A percentile compares a stretch with the other conserved stretches of the same genome.
These are phyloP conservation scores for Hoplias malabaricus DNA, from an alignment of 2,113 vertebrate genomes.

Conservation along the genomic window DNA sequence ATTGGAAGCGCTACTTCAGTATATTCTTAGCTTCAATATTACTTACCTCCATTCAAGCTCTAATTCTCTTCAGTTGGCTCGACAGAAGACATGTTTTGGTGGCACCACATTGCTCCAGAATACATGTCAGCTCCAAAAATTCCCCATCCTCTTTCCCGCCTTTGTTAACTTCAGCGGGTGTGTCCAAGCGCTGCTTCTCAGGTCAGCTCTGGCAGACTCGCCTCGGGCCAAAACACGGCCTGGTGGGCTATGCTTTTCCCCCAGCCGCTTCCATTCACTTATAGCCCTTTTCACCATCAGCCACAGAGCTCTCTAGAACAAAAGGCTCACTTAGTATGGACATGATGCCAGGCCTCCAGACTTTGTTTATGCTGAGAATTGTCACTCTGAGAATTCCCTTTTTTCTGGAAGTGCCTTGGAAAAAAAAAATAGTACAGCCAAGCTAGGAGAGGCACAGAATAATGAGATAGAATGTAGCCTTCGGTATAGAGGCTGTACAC, in stretches of 20 bases:
- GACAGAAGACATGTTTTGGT: slow-evolving; percentile 46
- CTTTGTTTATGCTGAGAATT: slow-evolving; percentile 10
- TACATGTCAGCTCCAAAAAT: slow-evolving; percentile 57
- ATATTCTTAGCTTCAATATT: too few relatives aligned
- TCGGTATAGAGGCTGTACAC: neutral
- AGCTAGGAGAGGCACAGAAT: neutral
- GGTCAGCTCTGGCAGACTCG: slow-evolving; percentile 61
- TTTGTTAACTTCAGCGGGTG: slow-evolving; percentile 54
- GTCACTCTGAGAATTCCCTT: neutral
- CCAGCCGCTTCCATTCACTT: slow-evolving; percentile 36
- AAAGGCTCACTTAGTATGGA: neutral
- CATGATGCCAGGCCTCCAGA: neutral
- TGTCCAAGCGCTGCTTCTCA: slow-evolving; percentile 59
- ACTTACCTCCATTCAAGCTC: too few relatives aligned
- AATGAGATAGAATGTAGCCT: neutral
- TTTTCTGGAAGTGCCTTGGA: neutral
- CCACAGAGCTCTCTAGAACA: slow-evolving; percentile 5
- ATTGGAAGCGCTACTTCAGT: too few relatives aligned
- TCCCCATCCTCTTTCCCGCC: slow-evolving; percentile 13
- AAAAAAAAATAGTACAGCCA: neutral
- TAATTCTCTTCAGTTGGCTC: slow-evolving; percentile 17
- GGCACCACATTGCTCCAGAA: slow-evolving; percentile 53
- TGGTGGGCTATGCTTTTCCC: slow-evolving; percentile 59
- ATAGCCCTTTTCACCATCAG: slow-evolving; percentile 1
- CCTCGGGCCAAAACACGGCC: slow-evolving; percentile 70